Percentiles rank a stretch among this genome's conserved stretches.
phyloP scores from a whole-genome alignment of 1,140 invertebrate species.

The Cyclargus thomasi region DNA sequence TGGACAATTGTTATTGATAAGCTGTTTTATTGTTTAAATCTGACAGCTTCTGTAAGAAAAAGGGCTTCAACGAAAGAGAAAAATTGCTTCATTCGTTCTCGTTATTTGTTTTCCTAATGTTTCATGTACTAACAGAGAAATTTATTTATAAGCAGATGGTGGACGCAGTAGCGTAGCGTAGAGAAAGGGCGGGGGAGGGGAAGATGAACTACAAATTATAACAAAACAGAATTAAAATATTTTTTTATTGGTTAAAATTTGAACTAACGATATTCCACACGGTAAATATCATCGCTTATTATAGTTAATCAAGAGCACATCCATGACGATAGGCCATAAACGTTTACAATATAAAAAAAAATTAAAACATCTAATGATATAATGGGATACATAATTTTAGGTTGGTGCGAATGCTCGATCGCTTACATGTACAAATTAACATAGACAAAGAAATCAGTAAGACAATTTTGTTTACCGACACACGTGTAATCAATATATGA shows the following conservation, averaged over 20 bases:
- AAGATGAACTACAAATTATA: too few species aligned
- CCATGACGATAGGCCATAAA: slow-evolving; percentile 49
- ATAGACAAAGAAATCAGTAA: neutral
- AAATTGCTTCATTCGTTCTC: neutral
- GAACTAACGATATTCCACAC: neutral
- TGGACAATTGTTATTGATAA: slow-evolving; percentile 20
- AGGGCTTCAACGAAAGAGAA: neutral
- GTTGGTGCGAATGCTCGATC: slow-evolving; percentile 50
- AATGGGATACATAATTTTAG: slow-evolving; percentile 64
- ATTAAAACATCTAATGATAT: slow-evolving; percentile 64
- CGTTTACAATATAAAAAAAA: slow-evolving; percentile 55
- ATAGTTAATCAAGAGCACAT: slow-evolving; percentile 43
- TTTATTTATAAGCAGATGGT: too few species aligned
- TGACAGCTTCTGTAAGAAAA: slow-evolving; percentile 7
- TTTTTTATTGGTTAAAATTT: neutral
- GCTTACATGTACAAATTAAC: slow-evolving; percentile 27
- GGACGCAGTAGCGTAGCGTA: too few species aligned
- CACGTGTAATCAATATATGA: neutral
- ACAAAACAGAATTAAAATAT: too few species aligned
- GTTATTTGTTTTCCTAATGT: too few species aligned
- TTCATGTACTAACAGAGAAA: too few species aligned
- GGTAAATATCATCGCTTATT: slow-evolving; percentile 43
- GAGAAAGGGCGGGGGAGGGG: too few species aligned
- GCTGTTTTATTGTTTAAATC: slow-evolving; percentile 18
- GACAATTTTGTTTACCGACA: neutral